Evolutionary conservation across 2,113 vertebrate genomes (phyloP), one percentile per base, ranked within the genome.

Genomic region (Bagarius yarrelli): DNA sequence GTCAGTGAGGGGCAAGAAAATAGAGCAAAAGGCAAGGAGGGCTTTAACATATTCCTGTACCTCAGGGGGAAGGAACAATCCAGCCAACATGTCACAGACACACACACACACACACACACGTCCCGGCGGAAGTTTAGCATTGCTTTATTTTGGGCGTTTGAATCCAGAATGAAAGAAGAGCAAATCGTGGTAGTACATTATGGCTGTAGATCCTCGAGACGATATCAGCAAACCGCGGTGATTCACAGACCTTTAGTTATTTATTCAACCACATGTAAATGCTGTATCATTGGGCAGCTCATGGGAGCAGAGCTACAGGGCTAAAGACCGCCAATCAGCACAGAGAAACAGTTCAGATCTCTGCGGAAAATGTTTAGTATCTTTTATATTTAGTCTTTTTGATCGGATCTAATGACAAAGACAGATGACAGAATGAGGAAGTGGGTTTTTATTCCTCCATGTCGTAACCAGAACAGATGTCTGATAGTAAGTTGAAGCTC

Each of bases 1-100:
- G 90, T 92, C 91, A 93, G 87, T 85, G 78, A 84, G 81, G 87
- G 85, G 76, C 82, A 84, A 86, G 88, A 89, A 90, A 88, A 88
- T 86, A 84, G 82, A 77, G 70, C 64, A 66, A 79, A 87, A 86
- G 64, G 61, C 8, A 78, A 63, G 14, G 14, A 52, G 61, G 79
- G 87, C 86, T 88, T 91, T 87, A 89, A 82, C 90, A 88, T 83
- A 81, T 89, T 89, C 85, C 88, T 87, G 81, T 86, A 85, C 89
- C 87, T 83, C 36, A 82, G 47, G 23, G 5, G n/a, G 25, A 59
- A 76, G 75, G 30, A 76, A 36, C 53, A 3, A 18, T 60, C 6
- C 3, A 23, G 36, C 18, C 21, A 50, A 32, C 59, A 67, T 40
- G n/a, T 60, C 74, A 23, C 36, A 27, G 12, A 61, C 55, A 34